phyloP scores from a whole-genome alignment of 2,113 vertebrate genomes.

The Sylvia atricapilla region DNA sequence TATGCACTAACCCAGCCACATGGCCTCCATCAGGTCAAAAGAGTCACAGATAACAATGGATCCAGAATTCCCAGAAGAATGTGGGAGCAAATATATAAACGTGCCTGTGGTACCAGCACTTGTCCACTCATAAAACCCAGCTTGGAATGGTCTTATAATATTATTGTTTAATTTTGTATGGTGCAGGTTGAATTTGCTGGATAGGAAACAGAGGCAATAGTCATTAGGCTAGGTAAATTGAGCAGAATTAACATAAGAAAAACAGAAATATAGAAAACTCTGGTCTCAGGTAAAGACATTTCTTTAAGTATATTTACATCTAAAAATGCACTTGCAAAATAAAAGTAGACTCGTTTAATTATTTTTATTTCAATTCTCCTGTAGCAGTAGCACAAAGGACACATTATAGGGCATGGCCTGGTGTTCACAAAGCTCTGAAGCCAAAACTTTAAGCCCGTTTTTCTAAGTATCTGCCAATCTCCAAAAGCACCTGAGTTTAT shows the following conservation, averaged over 20 bases:
- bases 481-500: not conserved
- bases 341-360: not conserved
- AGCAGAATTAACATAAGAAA: not conserved
- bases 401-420: not conserved
- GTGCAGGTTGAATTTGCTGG: not conserved
- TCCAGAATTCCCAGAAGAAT: not conserved
- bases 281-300: not conserved
- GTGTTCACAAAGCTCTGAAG: slow-evolving; percentile 6
- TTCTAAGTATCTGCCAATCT: not conserved
- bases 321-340: not conserved
- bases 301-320: not conserved
- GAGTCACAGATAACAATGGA: not conserved
- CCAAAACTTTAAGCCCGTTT: not conserved
- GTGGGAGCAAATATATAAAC: not conserved
- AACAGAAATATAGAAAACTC: not conserved
- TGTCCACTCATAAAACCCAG: not conserved
- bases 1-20: not conserved
- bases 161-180: not conserved
- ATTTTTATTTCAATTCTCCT: not conserved
- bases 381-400: not conserved
- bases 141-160: not conserved
- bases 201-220: not conserved
- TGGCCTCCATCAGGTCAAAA: not conserved
- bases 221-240: not conserved
- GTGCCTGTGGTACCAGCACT: not conserved